phyloP scores from a whole-genome alignment of 2,113 vertebrate species.

The Corythaixoides concolor region DNA sequence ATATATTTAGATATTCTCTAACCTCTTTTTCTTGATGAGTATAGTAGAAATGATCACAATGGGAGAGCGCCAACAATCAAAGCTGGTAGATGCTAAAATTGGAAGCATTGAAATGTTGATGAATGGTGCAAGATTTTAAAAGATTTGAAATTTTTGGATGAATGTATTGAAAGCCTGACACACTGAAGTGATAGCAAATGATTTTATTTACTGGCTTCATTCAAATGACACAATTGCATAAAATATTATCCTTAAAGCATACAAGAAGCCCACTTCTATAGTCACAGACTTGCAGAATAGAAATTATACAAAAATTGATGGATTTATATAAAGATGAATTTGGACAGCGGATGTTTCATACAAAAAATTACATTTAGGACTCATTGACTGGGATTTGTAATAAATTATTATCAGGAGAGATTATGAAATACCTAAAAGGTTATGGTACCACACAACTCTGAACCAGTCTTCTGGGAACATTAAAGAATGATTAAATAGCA shows the following conservation, averaged over 20 bases:
- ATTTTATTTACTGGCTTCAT: not conserved
- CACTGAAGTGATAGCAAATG: not conserved
- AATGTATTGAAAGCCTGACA: not conserved
- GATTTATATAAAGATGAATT: not conserved
- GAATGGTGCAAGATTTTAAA: not conserved
- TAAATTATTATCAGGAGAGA: not conserved
- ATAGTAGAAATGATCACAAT: not conserved
- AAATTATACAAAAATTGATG: not conserved
- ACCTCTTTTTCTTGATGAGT: not conserved
- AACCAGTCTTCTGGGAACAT: not conserved
- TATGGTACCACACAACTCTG: not conserved
- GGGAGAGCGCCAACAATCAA: not conserved
- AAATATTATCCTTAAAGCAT: not conserved
- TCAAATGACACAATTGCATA: not conserved
- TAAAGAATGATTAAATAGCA: not conserved
- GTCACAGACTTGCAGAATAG: not conserved
- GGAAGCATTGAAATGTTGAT: not conserved
- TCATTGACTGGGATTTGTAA: not conserved
- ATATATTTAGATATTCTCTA: conserved; percentile 53
- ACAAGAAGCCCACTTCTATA: not conserved
- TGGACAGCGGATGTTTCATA: not conserved
- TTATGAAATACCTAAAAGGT: not conserved
- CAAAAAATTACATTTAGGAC: not conserved
- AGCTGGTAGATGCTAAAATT: conserved; percentile 1
- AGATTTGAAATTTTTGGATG: not conserved